Percentiles rank a stretch among this genome's conserved stretches.
These are phyloP conservation scores for Nomada fabriciana DNA, from an alignment of 2,888 invertebrate genomes.

Conservation along the genomic window DNA sequence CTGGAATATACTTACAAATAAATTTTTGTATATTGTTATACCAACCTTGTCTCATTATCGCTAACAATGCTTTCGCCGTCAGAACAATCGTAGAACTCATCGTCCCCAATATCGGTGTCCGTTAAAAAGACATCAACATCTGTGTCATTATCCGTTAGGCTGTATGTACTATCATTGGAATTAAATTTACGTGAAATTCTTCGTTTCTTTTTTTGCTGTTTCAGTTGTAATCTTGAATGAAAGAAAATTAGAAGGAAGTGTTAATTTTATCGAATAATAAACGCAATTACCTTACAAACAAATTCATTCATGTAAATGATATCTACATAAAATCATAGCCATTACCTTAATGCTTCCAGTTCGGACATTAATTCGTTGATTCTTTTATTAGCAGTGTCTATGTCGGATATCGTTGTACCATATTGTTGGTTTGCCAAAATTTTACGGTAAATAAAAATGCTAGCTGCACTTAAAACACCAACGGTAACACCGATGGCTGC, in stretches of 20 bases:
- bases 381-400: conserved; percentile 76
- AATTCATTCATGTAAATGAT: background rate
- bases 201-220: conserved; percentile 74
- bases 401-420: conserved; percentile 69
- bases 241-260: background rate
- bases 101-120: conserved; percentile 80
- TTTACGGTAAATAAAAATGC: conserved; percentile 79
- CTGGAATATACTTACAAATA: conserved; percentile 30
- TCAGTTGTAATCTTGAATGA: conserved; percentile 71
- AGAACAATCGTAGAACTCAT: conserved; percentile 83
- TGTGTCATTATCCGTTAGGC: conserved; percentile 76
- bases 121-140: conserved; percentile 80
- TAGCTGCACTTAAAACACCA: conserved; percentile 79
- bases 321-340: conserved; percentile 20
- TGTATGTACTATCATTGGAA: conserved; percentile 73
- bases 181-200: conserved; percentile 68
- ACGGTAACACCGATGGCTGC: conserved; percentile 80
- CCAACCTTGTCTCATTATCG: conserved; percentile 78
- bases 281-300: no score
- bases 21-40: conserved; percentile 38
- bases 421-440: conserved; percentile 74
- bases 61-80: conserved; percentile 77
- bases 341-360: conserved; percentile 76
- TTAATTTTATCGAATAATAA: background rate
- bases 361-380: conserved; percentile 77